These are phyloP conservation scores for Phrixothrix hirtus DNA, from an alignment of 2,888 invertebrate genomes.

Conservation along the genomic window DNA sequence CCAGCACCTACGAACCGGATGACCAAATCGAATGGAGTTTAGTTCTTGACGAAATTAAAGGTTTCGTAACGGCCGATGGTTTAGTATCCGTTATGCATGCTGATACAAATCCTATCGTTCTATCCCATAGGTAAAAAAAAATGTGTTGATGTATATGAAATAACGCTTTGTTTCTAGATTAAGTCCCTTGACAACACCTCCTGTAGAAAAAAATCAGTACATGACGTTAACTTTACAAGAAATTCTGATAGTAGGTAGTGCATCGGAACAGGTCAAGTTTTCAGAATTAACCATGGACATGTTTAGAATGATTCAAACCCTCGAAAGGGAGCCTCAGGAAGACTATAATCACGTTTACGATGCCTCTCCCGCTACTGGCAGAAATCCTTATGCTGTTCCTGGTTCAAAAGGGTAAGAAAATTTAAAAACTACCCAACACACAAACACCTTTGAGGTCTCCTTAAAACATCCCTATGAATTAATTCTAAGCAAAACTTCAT, in stretches of 20 bases:
- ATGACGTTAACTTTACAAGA: constrained; percentile 90
- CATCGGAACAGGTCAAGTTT: constrained; percentile 93
- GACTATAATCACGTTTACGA: constrained; percentile 75
- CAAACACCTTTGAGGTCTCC: constrained; percentile 1
- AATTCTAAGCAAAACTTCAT: constrained; percentile 17
- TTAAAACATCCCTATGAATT: not conserved
- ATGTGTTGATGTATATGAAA: too few relatives aligned
- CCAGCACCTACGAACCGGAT: constrained; percentile 94
- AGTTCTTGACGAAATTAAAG: constrained; percentile 91
- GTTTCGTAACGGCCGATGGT: constrained; percentile 91
- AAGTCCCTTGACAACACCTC: constrained; percentile 81
- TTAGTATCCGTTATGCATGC: constrained; percentile 86
- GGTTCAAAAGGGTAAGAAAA: constrained; percentile 50
- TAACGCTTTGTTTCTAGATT: constrained; percentile 64
- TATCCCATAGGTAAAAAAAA: constrained; percentile 83
- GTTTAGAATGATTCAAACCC: constrained; percentile 94
- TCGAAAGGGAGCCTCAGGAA: constrained; percentile 90
- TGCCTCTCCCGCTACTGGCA: constrained; percentile 70
- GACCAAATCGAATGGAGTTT: constrained; percentile 95
- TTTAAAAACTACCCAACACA: not conserved
- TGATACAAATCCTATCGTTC: constrained; percentile 80
- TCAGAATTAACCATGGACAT: constrained; percentile 97
- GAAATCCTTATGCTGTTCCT: constrained; percentile 60
- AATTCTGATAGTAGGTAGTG: constrained; percentile 91
- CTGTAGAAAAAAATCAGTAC: constrained; percentile 82